Evolutionary conservation across 2,888 invertebrate species (phyloP).

Genomic region (Scaeva pyrastri): DNA sequence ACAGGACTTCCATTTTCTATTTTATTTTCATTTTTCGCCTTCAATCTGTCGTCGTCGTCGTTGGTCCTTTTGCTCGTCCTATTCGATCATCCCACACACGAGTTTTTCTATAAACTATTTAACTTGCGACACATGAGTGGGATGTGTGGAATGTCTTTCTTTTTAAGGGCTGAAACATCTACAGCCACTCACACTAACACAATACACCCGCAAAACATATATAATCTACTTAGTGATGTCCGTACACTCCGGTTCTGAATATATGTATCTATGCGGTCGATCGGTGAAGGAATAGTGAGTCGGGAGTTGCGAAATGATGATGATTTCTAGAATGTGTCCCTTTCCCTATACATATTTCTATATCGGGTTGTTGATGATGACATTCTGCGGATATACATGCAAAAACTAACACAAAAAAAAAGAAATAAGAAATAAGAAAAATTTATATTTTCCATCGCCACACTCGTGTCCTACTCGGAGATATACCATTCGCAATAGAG

Average conservation of each 20-base stretch:
- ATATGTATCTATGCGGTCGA: constrained; percentile 35
- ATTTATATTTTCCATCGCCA: constrained; percentile 39
- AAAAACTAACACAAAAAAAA: constrained; percentile 15
- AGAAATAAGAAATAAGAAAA: no score
- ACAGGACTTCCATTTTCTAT: constrained; percentile 12
- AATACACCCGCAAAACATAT: constrained; percentile 20
- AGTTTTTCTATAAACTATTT: constrained; percentile 56
- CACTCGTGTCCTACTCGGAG: no score
- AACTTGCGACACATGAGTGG: constrained; percentile 51
- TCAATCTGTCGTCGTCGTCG: constrained; percentile 14
- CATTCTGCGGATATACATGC: constrained; percentile 71
- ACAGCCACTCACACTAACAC: no score
- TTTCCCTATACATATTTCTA: constrained; percentile 3
- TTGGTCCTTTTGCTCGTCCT: constrained; percentile 49
- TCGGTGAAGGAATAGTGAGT: constrained; percentile 29
- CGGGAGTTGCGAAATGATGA: constrained; percentile 44
- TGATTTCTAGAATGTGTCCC: constrained; percentile 54
- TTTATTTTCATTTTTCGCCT: neutral
- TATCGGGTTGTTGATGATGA: constrained; percentile 65
- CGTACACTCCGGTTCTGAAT: constrained; percentile 12
- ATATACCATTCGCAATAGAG: constrained; percentile 51
- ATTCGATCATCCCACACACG: constrained; percentile 31
- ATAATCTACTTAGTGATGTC: constrained; percentile 60
- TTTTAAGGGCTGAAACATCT: constrained; percentile 5
- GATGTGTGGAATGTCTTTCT: constrained; percentile 53